Evolutionary conservation across 2,797 vertebrate genomes (phyloP).

Genomic region (Acomys russatus): DNA sequence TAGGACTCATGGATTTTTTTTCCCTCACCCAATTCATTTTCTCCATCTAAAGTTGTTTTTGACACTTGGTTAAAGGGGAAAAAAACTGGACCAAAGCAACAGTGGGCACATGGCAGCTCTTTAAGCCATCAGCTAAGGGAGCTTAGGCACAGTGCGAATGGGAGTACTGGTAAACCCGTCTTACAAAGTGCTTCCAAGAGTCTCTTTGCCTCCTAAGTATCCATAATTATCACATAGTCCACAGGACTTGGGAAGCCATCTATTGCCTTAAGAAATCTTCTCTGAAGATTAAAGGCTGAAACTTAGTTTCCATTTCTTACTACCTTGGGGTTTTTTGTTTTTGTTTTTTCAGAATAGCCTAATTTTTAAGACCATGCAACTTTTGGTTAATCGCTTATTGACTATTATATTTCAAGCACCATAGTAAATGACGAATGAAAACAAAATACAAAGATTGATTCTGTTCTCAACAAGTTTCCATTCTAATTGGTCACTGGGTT

Average conservation of each 20-base stretch:
- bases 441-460: constrained; percentile 12
- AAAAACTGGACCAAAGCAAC: constrained; percentile 21
- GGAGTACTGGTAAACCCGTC: background rate
- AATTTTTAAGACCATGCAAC: constrained; percentile 11
- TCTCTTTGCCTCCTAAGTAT: background rate
- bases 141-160: background rate
- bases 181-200: background rate
- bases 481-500: background rate
- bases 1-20: background rate
- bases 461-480: background rate
- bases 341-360: constrained; percentile 11
- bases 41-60: constrained; percentile 69
- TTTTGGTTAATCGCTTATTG: background rate
- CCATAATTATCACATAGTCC: background rate
- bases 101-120: background rate
- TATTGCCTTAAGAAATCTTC: background rate
- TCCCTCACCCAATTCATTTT: constrained; percentile 57
- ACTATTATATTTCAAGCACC: background rate
- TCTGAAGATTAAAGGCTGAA: constrained; percentile 23
- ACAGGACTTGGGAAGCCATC: background rate
- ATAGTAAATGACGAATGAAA: background rate
- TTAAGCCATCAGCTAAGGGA: background rate
- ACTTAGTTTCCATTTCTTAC: constrained; percentile 16
- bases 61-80: constrained; percentile 61
- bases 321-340: background rate